A percentile compares a stretch with the other conserved stretches of the same genome.
Evolutionary conservation across 2,888 invertebrate genomes (phyloP).

Genomic region (Elgonia sp.): DNA sequence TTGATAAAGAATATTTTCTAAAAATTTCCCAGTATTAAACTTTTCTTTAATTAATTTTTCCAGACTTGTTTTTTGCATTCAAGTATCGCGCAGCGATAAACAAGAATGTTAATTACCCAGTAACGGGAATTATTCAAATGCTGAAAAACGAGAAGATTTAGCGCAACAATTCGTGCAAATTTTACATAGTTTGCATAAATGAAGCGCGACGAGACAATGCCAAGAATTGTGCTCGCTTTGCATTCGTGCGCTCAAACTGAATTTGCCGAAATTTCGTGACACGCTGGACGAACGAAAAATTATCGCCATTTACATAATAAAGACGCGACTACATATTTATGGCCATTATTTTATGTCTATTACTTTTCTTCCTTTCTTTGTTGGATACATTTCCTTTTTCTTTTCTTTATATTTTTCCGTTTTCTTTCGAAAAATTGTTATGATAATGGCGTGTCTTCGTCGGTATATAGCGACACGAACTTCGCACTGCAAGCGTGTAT

Average conservation of each 20-base stretch:
- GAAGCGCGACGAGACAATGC: slow-evolving; percentile 44
- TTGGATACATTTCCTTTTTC: neutral
- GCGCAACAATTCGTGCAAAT: slow-evolving; percentile 43
- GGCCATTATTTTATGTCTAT: neutral
- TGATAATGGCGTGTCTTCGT: slow-evolving; percentile 23
- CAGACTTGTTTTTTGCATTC: too few relatives aligned
- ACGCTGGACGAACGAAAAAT: slow-evolving; percentile 9
- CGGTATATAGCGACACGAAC: slow-evolving; percentile 2
- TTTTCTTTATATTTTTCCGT: neutral
- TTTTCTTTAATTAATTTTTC: too few relatives aligned
- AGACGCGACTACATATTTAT: slow-evolving; percentile 6
- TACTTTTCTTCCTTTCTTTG: neutral
- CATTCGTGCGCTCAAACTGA: slow-evolving; percentile 16
- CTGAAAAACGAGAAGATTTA: slow-evolving; percentile 9
- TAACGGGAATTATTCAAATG: neutral
- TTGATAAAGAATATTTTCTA: too few relatives aligned
- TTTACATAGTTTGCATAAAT: slow-evolving; percentile 48
- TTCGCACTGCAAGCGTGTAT: slow-evolving; percentile 36
- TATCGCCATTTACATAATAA: slow-evolving; percentile 42
- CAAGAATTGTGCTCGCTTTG: slow-evolving; percentile 24
- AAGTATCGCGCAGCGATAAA: neutral
- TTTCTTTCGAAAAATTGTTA: slow-evolving; percentile 37
- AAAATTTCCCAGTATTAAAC: too few relatives aligned
- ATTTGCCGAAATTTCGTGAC: slow-evolving; percentile 15
- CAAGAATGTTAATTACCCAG: slow-evolving; percentile 41